phyloP scores from a whole-genome alignment of 2,113 vertebrate species.

The Leptodactylus fuscus region DNA sequence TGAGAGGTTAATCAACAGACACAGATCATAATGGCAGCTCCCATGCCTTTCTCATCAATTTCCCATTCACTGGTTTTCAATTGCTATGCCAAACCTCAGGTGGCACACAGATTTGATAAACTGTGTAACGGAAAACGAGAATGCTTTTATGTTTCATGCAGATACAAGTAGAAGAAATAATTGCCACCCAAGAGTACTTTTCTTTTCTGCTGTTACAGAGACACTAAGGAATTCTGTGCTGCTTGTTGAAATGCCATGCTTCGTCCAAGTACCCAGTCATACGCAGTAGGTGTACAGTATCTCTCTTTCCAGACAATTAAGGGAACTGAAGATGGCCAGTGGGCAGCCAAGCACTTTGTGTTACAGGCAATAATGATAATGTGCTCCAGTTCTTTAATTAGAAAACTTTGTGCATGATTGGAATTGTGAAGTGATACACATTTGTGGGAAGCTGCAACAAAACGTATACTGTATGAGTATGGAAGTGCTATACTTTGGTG shows the following conservation, averaged over 20 bases:
- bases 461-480: background rate
- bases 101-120: conserved; percentile 43
- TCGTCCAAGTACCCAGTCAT: conserved; percentile 5
- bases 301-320: conserved; percentile 28
- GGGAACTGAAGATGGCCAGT: conserved; percentile 33
- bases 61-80: conserved; percentile 35
- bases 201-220: background rate
- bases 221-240: conserved; percentile 6
- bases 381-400: conserved; percentile 59
- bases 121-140: conserved; percentile 31
- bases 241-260: conserved; percentile 1
- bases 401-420: conserved; percentile 57
- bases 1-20: conserved; percentile 28
- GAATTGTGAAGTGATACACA: conserved; percentile 52
- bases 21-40: conserved; percentile 6
- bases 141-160: conserved; percentile 38
- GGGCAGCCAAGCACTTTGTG: conserved; percentile 30
- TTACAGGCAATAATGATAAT: conserved; percentile 39
- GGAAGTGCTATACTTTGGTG: background rate
- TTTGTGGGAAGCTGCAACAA: background rate
- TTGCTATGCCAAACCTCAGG: conserved; percentile 14
- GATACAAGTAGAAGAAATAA: conserved; percentile 39
- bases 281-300: conserved; percentile 13
- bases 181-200: conserved; percentile 37
- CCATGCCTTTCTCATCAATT: background rate